Base-by-base conservation (phyloP, 2,113 vertebrate species). In the Gymnarchus niloticus region DNA sequence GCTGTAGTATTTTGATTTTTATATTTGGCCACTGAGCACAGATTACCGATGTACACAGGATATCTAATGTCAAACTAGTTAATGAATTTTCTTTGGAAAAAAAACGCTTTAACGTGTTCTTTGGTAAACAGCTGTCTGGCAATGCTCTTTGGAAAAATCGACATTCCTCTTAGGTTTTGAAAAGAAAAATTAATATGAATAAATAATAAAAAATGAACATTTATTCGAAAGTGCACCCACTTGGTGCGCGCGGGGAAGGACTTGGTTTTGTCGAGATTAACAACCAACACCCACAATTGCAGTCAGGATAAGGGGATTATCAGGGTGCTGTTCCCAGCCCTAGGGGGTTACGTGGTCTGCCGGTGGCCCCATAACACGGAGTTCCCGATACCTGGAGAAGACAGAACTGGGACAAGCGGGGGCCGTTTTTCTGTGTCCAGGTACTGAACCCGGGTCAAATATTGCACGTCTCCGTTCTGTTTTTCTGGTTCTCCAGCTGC, bases 1-100 rank as follows among this genome's bases (percentile, higher is more conserved):
- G 93, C 93, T 94, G 93, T 94, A 94, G 94, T 91, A 88, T 93
- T 94, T 93, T 90, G 93, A 92, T 94, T 94, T 94, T 88, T 19
- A 91, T 87, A 86, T 95, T 94, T 95, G 94, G 93, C 94, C 93
- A 92, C 93, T 93, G 92, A 93, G 91, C 87, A 89, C 90, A 88
- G 91, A 88, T 89, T 65, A 86, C 84, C 83, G 87, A 89, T 78
- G 88, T 77, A 83, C 85, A 49, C 10, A 87, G 87, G 80, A 51
- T n/a, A 23, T 76, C 28, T 49, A 33, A 77, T 19, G 85, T 86
- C 59, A 54, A 54, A 14, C 52, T 7, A 56, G 57, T 83, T 23
- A 5, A 48, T 23, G 54, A 23, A 23, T 44, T 56, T 76, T 76
- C n/a, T 52, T 52, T 65, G 37, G 14, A 65, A 25, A 46, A 48